phyloP scores from a whole-genome alignment of 2,888 invertebrate genomes.

The Polydrusus pterygomalis region DNA sequence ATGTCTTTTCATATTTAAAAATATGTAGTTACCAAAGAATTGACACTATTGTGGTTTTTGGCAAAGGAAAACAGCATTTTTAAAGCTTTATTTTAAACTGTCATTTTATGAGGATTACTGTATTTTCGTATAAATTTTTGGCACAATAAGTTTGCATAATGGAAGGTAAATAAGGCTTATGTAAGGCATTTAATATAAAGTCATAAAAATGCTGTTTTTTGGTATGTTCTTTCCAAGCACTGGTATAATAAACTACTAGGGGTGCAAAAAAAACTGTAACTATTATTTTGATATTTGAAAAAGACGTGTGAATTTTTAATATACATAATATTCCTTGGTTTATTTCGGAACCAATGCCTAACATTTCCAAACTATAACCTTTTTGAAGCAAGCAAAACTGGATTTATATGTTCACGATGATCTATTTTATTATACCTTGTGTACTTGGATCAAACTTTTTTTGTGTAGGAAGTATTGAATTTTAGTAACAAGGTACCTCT shows the following conservation, averaged over 20 bases:
- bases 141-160: conserved; percentile 13
- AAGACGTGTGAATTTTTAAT: no score
- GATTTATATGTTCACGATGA: no score
- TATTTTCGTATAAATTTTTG: conserved; percentile 14
- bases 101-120: not conserved
- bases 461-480: not conserved
- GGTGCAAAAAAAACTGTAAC: no score
- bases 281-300: no score
- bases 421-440: no score
- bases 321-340: no score
- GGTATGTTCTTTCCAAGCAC: conserved; percentile 2
- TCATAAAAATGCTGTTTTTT: conserved; percentile 8
- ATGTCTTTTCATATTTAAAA: conserved; percentile 8
- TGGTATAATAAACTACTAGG: not conserved
- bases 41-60: conserved; percentile 31
- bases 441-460: not conserved
- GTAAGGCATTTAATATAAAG: not conserved
- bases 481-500: not conserved
- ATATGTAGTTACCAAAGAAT: conserved; percentile 31
- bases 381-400: no score
- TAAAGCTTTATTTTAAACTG: conserved; percentile 2
- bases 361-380: no score
- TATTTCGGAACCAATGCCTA: no score
- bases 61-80: conserved; percentile 20
- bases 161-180: not conserved